Evolutionary conservation across 2,888 invertebrate species (phyloP).

Genomic region (Pinctada fucata): DNA sequence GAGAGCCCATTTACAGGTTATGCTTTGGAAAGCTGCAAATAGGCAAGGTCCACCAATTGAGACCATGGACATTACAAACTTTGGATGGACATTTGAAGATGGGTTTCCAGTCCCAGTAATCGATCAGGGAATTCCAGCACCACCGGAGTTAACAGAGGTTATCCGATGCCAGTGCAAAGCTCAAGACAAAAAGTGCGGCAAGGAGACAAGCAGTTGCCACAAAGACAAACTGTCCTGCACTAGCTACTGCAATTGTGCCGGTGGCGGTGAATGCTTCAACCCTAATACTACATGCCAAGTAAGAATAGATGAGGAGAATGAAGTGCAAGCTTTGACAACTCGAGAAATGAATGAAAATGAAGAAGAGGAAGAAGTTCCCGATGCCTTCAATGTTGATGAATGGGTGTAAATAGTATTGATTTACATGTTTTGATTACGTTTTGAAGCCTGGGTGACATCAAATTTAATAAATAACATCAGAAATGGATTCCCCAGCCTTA

Average conservation of each 20-base stretch:
- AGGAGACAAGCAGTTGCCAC: neutral
- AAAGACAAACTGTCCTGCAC: neutral
- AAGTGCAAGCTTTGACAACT: neutral
- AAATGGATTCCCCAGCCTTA: neutral
- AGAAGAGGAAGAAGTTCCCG: constrained; percentile 1
- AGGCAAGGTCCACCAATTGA: constrained; percentile 26
- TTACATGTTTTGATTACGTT: constrained; percentile 1
- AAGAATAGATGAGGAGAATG: neutral
- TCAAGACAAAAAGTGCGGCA: neutral
- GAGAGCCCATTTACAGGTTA: constrained; percentile 28
- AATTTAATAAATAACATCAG: constrained; percentile 1
- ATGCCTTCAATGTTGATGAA: neutral
- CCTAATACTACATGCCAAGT: neutral
- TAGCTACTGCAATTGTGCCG: neutral
- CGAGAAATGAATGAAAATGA: neutral
- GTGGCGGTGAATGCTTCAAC: neutral
- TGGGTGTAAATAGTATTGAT: constrained; percentile 4
- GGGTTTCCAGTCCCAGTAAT: neutral
- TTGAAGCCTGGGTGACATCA: neutral
- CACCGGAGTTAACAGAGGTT: neutral
- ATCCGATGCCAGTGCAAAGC: neutral
- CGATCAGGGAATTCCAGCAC: too few relatives aligned
- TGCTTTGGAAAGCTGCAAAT: constrained; percentile 28
- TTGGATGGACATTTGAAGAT: constrained; percentile 30
- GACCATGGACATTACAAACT: constrained; percentile 13